Base-by-base conservation (phyloP, 2,797 vertebrate genomes). In the Manis pentadactyla region DNA sequence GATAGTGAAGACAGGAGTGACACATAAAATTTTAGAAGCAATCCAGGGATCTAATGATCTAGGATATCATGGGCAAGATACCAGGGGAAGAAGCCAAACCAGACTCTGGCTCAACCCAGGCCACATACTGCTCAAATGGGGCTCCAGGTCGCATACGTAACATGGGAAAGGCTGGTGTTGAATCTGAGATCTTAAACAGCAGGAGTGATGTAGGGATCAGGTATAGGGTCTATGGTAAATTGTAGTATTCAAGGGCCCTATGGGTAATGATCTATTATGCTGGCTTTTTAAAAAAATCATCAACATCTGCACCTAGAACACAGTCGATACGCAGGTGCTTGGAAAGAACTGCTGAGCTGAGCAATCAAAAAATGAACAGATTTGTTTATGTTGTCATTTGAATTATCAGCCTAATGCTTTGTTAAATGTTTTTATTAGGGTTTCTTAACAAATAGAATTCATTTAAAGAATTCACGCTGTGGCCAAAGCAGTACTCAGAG, bases 381-480 rank as follows among this genome's bases (percentile, higher is more conserved):
- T 75, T 85, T 88, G 57, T 87, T 89, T 90, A 82, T 85, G 34
- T 71, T 86, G 79, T 66, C 55, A 83, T 78, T 92, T 86, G 84
- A 94, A 83, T 78, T 46, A 78, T 83, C 66, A 64, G 46, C 53
- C 19, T 90, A 92, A 57, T 68, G 19, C 55, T 95, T 87, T 83
- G 79, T 85, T 95, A 92, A 93, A 73, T 73, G 29, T 74, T 93
- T 92, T 87, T 74, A 81, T 78, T 87, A 92, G 63, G 34, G 55
- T 31, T 83, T 87, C 85, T 89, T 63, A 42, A 94, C 53, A 94
- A 89, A 94, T 39, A 39, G 74, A 73, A 95, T 64, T 90, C 90
- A 88, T 79, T 91, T 90, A 92, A 86, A 81, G 78, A 92, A 86
- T 85, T 92, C 57, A 83, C 53, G 34, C 85, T 63, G 75, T 94